Evolutionary conservation across 1,140 invertebrate genomes (phyloP).

Genomic region (Brachionus koreanus): DNA sequence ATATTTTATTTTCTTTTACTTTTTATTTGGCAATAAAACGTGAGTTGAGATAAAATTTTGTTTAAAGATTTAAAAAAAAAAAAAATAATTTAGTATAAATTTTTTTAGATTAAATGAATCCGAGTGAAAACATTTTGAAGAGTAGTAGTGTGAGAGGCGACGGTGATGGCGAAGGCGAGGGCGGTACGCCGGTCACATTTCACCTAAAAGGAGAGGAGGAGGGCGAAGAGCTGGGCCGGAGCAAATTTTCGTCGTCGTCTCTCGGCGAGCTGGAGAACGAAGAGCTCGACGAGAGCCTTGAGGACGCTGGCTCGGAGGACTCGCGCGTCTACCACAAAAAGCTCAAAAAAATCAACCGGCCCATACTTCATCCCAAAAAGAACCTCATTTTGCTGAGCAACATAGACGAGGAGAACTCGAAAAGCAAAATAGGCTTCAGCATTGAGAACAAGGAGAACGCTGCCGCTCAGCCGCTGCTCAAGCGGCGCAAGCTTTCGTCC

Average conservation of each 20-base stretch:
- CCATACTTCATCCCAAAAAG: neutral
- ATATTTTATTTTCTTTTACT: neutral
- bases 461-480: neutral
- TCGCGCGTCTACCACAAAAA: neutral
- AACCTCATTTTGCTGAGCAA: neutral
- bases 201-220: neutral
- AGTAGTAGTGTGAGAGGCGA: neutral
- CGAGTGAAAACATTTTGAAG: neutral
- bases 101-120: constrained; percentile 1
- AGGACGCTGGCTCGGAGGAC: neutral
- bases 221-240: neutral
- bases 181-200: neutral
- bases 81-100: neutral
- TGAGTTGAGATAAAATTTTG: neutral
- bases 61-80: neutral
- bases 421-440: neutral
- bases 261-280: neutral
- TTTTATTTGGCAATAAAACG: neutral
- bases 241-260: neutral
- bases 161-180: neutral
- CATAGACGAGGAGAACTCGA: neutral
- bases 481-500: neutral
- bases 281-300: neutral
- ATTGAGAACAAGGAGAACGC: neutral
- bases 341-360: neutral